Evolutionary conservation across 2,113 vertebrate species (phyloP).

Genomic region (Pogonocichla stellata): DNA sequence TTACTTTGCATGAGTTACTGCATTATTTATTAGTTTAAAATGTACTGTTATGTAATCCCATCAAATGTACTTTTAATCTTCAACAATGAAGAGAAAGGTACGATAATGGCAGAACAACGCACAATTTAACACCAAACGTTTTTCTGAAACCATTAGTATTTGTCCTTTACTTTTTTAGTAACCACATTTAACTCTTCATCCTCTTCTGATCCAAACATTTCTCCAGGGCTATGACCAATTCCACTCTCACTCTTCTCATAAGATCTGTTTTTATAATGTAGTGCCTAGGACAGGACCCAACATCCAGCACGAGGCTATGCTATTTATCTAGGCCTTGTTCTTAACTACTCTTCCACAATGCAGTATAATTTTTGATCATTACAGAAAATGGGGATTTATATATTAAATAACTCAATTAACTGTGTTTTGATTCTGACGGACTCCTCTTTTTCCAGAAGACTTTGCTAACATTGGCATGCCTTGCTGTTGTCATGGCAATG

Average conservation of each 20-base stretch:
- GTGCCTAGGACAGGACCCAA: not conserved
- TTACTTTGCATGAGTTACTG: not conserved
- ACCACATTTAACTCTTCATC: not conserved
- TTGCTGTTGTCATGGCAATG: slow-evolving; percentile 54
- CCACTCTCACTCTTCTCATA: not conserved
- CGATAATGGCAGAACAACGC: not conserved
- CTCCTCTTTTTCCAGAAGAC: not conserved
- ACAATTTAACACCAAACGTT: not conserved
- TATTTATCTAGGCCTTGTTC: not conserved
- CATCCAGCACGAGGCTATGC: not conserved
- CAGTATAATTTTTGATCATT: not conserved
- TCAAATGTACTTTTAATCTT: not conserved
- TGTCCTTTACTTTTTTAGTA: not conserved
- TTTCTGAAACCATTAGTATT: not conserved
- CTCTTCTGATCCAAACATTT: not conserved
- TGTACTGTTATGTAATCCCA: not conserved
- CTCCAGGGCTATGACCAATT: not conserved
- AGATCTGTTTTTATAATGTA: not conserved
- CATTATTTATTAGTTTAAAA: slow-evolving; percentile 11
- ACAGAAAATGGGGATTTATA: not conserved
- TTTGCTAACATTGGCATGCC: not conserved
- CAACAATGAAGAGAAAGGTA: not conserved
- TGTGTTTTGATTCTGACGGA: slow-evolving; percentile 1
- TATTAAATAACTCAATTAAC: not conserved
- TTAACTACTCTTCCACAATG: not conserved